A percentile compares a stretch with the other conserved stretches of the same genome.
Conservation (phyloP, 2,113 vertebrate genomes). For the Antidorcas marsupialis region DNA sequence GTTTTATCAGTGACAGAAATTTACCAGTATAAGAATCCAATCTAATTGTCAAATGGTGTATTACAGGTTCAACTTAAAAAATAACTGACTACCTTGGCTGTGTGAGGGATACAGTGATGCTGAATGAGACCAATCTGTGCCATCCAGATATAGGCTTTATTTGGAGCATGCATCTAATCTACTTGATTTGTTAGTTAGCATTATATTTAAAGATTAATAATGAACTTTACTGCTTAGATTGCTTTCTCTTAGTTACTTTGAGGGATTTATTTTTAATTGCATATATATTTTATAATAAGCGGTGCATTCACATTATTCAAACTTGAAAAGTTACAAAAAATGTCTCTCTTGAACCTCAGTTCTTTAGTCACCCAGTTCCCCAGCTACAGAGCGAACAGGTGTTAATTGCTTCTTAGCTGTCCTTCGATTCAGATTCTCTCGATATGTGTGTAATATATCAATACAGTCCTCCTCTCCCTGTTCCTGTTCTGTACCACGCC, state of each 20-base stretch:
- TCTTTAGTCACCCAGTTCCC: neutral
- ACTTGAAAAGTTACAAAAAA: neutral
- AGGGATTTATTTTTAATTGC: neutral
- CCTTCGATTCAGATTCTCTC: neutral
- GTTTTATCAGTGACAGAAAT: neutral
- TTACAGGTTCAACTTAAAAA: neutral
- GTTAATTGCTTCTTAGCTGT: neutral
- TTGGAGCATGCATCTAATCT: neutral
- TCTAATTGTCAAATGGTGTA: neutral
- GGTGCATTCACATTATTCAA: neutral
- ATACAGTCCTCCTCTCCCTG: rapidly evolving
- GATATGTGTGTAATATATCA: neutral
- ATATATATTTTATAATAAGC: neutral
- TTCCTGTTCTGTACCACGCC: neutral
- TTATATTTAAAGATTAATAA: neutral
- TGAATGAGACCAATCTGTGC: neutral
- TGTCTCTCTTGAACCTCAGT: neutral
- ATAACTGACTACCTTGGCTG: neutral
- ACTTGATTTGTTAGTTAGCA: neutral
- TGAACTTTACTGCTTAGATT: neutral
- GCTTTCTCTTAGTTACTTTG: neutral
- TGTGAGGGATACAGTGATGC: neutral
- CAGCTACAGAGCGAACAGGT: neutral
- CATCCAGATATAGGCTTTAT: neutral
- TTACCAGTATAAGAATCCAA: neutral